A percentile compares a stretch with the other conserved stretches of the same genome.
phyloP scores from a whole-genome alignment of 2,113 vertebrate genomes.

The Poeciliopsis turrubarensis region DNA sequence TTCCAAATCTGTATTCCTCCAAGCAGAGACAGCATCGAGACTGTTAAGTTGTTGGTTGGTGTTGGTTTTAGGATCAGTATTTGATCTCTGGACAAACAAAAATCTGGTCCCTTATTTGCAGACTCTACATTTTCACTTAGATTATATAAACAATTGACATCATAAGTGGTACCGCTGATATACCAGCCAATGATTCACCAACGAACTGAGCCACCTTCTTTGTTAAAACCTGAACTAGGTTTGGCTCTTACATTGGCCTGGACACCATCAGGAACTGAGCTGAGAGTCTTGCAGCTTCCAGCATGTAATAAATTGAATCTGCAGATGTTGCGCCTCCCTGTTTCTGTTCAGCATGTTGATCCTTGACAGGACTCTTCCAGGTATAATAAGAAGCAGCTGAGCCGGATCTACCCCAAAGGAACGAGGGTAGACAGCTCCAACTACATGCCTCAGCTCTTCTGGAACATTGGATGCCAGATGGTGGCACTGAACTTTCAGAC shows the following conservation, averaged over 20 bases:
- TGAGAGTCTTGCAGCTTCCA: neutral
- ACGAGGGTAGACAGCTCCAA: constrained; percentile 93
- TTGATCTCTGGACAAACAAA: too few relatives aligned
- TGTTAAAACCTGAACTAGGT: neutral
- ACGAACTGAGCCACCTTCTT: neutral
- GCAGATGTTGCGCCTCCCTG: neutral
- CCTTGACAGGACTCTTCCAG: constrained; percentile 68
- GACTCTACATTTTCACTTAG: too few relatives aligned
- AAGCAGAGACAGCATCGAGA: neutral
- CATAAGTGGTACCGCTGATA: neutral
- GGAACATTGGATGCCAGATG: constrained; percentile 93
- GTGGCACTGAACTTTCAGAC: constrained; percentile 94
- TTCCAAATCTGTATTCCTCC: neutral
- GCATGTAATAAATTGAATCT: neutral
- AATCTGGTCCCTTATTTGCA: too few relatives aligned
- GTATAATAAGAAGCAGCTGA: constrained; percentile 94
- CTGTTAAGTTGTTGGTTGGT: neutral
- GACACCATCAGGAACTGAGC: neutral
- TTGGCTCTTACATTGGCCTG: neutral
- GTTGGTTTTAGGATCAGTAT: neutral
- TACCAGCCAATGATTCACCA: neutral
- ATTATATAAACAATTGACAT: neutral
- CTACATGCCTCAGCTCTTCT: constrained; percentile 94
- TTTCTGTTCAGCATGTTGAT: constrained; percentile 2
- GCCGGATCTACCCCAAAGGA: constrained; percentile 93